Evolutionary conservation across 2,113 vertebrate genomes (phyloP).

Genomic region (Lates calcarifer): DNA sequence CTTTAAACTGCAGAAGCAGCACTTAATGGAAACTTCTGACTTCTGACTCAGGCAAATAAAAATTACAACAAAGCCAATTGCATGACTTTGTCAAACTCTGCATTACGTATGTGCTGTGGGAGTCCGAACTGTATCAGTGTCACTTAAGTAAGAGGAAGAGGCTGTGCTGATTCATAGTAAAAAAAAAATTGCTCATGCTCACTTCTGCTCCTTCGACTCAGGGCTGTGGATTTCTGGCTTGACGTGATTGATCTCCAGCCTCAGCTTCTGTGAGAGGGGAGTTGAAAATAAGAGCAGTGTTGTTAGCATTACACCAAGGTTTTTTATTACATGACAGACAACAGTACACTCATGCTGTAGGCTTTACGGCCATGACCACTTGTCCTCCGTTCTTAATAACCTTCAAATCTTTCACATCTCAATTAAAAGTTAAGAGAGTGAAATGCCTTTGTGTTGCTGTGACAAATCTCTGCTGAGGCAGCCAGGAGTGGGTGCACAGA

Average conservation of each 20-base stretch:
- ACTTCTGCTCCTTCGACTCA: constrained; percentile 85
- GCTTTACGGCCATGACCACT: neutral
- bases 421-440: constrained; percentile 11
- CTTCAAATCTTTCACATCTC: constrained; percentile 9
- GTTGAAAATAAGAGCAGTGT: constrained; percentile 3
- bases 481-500: neutral
- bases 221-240: constrained; percentile 85
- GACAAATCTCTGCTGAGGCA: constrained; percentile 18
- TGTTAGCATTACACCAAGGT: constrained; percentile 1
- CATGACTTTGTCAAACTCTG: neutral
- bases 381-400: neutral
- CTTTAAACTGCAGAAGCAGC: neutral
- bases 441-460: constrained; percentile 13
- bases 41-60: neutral
- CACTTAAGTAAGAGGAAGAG: neutral
- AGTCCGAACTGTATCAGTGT: neutral
- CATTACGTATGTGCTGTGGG: neutral
- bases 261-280: constrained; percentile 85
- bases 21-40: neutral
- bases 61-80: neutral
- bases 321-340: neutral
- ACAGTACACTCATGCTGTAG: neutral
- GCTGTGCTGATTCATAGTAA: constrained; percentile 8
- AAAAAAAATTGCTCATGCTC: constrained; percentile 63
- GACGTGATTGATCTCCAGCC: constrained; percentile 85